Base-by-base conservation (phyloP, 2,888 invertebrate species). In the Pollenia griseotomentosa region DNA sequence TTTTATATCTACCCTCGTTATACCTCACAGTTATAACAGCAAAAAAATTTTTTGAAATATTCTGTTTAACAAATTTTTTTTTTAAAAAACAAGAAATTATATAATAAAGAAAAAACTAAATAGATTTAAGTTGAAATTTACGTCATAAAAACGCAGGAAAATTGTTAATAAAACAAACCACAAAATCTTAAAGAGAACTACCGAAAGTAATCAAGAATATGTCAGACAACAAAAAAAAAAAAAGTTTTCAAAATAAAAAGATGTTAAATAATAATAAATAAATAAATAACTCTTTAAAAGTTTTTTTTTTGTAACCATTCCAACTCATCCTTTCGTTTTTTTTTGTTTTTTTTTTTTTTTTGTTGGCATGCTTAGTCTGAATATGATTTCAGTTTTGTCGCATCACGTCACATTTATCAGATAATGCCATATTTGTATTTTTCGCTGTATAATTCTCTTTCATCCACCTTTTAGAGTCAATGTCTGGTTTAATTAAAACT, bases 161-260 rank as follows among this genome's bases (percentile, higher is more conserved):
- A 11, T 55, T 1, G 70, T 59, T 77, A 59, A 77, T 44, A n/a
- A 23, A 44, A 55, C 51, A 3, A 57, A 42, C 9, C 19, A 42
- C 42, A 55, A 42, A 61, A 44, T n/a, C 44, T 42, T 4, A 57
- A 66, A 46, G 63, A 75, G 75, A 63, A 81, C 85, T 81, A 80
- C 85, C 85, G 75, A 85, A 80, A 80, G 70, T 75, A 80, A 71
- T 80, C 19, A 73, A 65, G 63, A 73, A 44, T 65, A 51, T 44
- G 23, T 11, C 14, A 77, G 14, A 77, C 14, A 70, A 46, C 33
- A 9, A 46, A 48, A 10, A 19, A 8, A n/a, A 57, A 46, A 5
- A 53, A 19, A 3, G 8, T 14, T 14, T 44, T 23, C 23, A 23
- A 23, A 77, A 40, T 5, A 77, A 40, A 12, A 33, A 75, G 5